A percentile compares a stretch with the other conserved stretches of the same genome.
These are phyloP conservation scores for Sitodiplosis mosellana DNA, from an alignment of 1,140 invertebrate species.

Conservation along the genomic window DNA sequence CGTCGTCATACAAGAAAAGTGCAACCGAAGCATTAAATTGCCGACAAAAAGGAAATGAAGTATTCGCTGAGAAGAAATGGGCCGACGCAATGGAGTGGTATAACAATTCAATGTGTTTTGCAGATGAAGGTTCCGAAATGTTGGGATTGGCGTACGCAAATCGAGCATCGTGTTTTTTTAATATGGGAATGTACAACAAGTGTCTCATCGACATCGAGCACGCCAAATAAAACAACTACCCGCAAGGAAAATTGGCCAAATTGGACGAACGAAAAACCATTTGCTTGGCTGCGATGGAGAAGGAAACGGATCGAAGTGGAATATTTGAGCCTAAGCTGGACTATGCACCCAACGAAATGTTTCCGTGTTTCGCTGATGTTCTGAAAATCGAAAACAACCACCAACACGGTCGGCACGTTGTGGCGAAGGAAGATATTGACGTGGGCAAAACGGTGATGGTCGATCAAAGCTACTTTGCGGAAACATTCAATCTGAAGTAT, in stretches of 20 bases:
- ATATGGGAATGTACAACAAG: not conserved
- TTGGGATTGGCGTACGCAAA: not conserved
- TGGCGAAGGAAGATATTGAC: not conserved
- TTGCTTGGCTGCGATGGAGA: not conserved
- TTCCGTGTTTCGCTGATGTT: constrained; percentile 1
- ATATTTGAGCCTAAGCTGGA: not conserved
- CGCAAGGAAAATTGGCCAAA: not conserved
- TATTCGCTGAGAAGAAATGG: not conserved
- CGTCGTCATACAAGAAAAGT: not conserved
- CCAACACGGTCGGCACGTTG: not conserved
- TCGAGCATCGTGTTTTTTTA: not conserved
- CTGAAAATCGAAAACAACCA: not conserved
- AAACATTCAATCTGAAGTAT: not conserved
- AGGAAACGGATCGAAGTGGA: not conserved
- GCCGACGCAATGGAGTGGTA: not conserved
- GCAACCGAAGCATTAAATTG: not conserved
- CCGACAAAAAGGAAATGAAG: not conserved
- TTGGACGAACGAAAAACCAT: not conserved
- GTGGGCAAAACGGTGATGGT: not conserved
- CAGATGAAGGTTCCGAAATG: not conserved
- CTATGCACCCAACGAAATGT: not conserved
- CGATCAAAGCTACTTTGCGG: not conserved
- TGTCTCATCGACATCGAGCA: not conserved
- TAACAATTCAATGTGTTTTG: not conserved
- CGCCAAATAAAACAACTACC: not conserved